Conservation (phyloP, 1,140 invertebrate species). For the Drosophila santomea region DNA sequence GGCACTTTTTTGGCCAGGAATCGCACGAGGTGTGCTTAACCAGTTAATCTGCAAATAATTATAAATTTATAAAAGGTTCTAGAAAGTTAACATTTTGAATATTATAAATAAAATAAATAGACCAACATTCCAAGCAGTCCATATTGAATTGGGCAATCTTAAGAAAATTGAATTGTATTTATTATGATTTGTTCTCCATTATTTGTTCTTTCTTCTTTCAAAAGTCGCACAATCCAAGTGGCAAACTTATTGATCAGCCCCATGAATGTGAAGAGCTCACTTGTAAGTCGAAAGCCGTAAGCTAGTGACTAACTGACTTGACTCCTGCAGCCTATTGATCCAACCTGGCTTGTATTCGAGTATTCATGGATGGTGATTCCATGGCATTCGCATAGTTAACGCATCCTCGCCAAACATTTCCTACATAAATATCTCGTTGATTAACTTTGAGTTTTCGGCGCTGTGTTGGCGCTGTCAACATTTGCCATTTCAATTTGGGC, state of each 20-base stretch:
- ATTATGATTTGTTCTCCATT: background rate
- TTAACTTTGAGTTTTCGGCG: constrained; percentile 58
- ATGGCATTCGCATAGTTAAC: constrained; percentile 25
- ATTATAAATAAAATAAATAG: no score
- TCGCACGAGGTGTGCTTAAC: background rate
- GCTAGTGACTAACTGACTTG: background rate
- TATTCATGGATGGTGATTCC: background rate
- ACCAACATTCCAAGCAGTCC: no score
- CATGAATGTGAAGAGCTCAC: background rate
- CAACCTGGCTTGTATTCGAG: constrained; percentile 4
- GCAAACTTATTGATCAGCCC: background rate
- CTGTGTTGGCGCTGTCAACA: constrained; percentile 55
- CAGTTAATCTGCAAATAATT: no score
- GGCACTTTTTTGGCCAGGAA: background rate
- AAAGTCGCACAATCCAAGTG: background rate
- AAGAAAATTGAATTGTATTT: no score
- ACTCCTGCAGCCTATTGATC: constrained; percentile 28
- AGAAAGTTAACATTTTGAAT: no score
- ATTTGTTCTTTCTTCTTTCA: background rate
- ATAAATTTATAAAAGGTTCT: no score
- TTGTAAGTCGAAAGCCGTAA: background rate
- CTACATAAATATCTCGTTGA: constrained; percentile 66
- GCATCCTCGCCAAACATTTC: constrained; percentile 35
- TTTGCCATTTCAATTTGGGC: constrained; percentile 66
- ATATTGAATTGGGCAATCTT: no score